phyloP scores from a whole-genome alignment of 2,113 vertebrate species.

The Microcebus murinus region DNA sequence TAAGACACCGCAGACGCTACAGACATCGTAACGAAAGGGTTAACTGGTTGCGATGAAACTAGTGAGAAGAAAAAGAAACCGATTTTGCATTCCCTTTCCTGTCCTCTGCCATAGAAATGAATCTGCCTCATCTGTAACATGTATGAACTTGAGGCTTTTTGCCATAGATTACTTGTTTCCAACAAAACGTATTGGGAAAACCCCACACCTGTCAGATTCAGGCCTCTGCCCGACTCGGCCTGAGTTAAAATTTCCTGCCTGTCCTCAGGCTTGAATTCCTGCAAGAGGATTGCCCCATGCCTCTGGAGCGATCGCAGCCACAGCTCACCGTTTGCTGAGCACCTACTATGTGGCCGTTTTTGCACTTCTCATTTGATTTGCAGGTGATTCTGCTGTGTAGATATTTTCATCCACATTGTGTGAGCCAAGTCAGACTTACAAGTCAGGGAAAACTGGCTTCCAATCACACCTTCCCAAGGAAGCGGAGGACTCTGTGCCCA shows the following conservation, averaged over 20 bases:
- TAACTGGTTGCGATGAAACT: neutral
- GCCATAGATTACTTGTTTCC: slow-evolving; percentile 73
- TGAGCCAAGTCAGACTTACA: fast-evolving
- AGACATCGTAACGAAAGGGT: neutral
- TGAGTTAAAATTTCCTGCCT: slow-evolving; percentile 73
- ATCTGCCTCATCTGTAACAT: slow-evolving; percentile 62
- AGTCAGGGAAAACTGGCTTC: neutral
- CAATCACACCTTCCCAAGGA: fast-evolving
- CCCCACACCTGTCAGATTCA: slow-evolving; percentile 64
- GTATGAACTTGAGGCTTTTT: slow-evolving; percentile 67
- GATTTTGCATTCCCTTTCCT: neutral
- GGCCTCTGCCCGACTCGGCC: slow-evolving; percentile 65
- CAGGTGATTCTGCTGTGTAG: fast-evolving
- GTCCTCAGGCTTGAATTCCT: slow-evolving; percentile 72
- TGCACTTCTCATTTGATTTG: neutral
- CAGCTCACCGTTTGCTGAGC: fast-evolving
- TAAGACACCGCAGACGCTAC: fast-evolving
- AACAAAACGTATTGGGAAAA: slow-evolving; percentile 81
- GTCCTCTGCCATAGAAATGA: neutral
- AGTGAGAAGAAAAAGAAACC: neutral
- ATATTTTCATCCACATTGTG: fast-evolving
- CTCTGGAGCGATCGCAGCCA: neutral
- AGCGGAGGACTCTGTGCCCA: too few species aligned
- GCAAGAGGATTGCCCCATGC: slow-evolving; percentile 56
- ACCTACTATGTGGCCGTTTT: neutral